Evolutionary conservation across 2,888 invertebrate species (phyloP).

Genomic region (Drosophila colorata): DNA sequence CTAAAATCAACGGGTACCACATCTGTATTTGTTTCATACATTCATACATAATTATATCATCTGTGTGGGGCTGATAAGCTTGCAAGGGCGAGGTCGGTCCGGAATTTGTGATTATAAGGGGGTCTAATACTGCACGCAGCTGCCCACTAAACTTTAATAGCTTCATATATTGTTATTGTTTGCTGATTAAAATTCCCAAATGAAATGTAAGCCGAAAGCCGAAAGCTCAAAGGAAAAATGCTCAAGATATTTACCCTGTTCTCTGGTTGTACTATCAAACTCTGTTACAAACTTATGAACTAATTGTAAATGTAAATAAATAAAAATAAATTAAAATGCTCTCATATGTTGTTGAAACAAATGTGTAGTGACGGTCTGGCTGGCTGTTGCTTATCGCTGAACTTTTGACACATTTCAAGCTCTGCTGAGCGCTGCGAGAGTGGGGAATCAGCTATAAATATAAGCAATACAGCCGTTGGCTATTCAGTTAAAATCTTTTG

Average conservation of each 20-base stretch:
- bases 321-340: conserved; percentile 6
- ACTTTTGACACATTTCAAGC: conserved; percentile 56
- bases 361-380: conserved; percentile 10
- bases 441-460: conserved; percentile 54
- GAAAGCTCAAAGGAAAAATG: not conserved
- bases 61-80: conserved; percentile 22
- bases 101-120: conserved; percentile 19
- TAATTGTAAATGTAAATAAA: conserved; percentile 16
- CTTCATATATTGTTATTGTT: not conserved
- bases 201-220: not conserved
- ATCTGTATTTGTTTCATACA: not conserved
- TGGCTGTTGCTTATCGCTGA: conserved; percentile 52
- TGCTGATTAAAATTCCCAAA: not conserved
- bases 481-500: conserved; percentile 43
- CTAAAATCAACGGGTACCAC: conserved; percentile 2
- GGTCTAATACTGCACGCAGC: not conserved
- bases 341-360: conserved; percentile 11
- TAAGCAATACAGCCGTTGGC: conserved; percentile 15
- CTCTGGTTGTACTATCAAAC: not conserved
- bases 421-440: conserved; percentile 16
- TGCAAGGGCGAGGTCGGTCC: conserved; percentile 48
- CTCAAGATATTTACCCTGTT: not conserved
- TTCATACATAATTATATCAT: not conserved
- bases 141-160: not conserved
- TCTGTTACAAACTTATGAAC: conserved; percentile 19